A percentile compares a stretch with the other conserved stretches of the same genome.
Evolutionary conservation across 1,140 invertebrate genomes (phyloP).

Genomic region (Cotesia chilonis): DNA sequence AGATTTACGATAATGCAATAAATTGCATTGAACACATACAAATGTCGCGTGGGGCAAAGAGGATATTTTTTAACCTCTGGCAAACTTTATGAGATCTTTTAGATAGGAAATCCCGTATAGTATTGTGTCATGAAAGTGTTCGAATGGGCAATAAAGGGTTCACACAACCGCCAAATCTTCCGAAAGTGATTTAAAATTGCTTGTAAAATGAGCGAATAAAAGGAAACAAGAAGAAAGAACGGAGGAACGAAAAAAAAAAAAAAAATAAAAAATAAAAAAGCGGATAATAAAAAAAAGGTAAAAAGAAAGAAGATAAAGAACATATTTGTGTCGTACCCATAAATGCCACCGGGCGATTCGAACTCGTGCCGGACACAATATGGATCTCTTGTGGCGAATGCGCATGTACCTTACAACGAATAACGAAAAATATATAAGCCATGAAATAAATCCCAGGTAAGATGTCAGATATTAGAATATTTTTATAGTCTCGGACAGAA

Average conservation of each 20-base stretch:
- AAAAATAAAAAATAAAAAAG: background rate
- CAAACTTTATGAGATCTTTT: conserved; percentile 22
- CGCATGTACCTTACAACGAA: conserved; percentile 3
- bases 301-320: conserved; percentile 2
- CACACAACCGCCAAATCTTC: conserved; percentile 35
- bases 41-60: conserved; percentile 42
- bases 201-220: conserved; percentile 31
- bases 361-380: conserved; percentile 21
- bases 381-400: conserved; percentile 14
- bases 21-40: conserved; percentile 52
- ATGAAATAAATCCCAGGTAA: conserved; percentile 50
- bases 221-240: background rate
- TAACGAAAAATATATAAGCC: too few species aligned
- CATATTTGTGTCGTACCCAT: conserved; percentile 23
- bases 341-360: conserved; percentile 22
- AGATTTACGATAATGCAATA: conserved; percentile 54
- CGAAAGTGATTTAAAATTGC: conserved; percentile 53
- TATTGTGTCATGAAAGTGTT: conserved; percentile 13
- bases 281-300: background rate
- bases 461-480: conserved; percentile 38
- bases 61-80: background rate
- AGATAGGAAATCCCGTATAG: conserved; percentile 5
- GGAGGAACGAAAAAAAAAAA: background rate
- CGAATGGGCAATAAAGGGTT: conserved; percentile 48
- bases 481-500: conserved; percentile 41